Evolutionary conservation across 2,113 vertebrate species (phyloP), one percentile per base, ranked within the genome.

Genomic region (Lontra canadensis): DNA sequence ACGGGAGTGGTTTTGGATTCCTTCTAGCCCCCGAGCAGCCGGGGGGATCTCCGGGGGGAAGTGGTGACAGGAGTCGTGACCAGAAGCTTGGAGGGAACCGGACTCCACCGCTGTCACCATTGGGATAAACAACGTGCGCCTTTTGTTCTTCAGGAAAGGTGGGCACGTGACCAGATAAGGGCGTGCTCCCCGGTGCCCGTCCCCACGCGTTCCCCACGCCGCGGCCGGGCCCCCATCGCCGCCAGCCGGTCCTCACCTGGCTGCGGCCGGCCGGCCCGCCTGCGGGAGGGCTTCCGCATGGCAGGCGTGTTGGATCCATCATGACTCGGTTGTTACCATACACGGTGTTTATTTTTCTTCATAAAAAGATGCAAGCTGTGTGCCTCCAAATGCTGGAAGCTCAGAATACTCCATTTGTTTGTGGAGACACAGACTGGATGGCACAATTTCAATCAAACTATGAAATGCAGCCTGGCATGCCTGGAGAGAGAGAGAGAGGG

Each of bases 341-440:
- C 90, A 94, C 83, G 89, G 36, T 97, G 97, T 98, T 98, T 98
- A 96, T 98, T 98, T 98, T 96, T 98, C 96, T 97, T 96, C 57
- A 80, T 65, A 81, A 92, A 94, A 95, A 90, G 88, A 96, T 92
- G 95, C 95, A 98, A 98, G 94, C 96, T 98, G 96, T 96, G 96
- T 4, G 61, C 80, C 69, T 97, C 92, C 98, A 98, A 96, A 97
- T 90, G 90, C 97, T 96, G 87, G 83, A 85, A 81, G 87, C 92
- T 95, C 83, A 42, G 87, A 97, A 76, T 94, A 96, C 92, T 95
- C 83, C 94, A 57, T 94, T 89, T 96, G 95, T 96, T 97, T 97
- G 96, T 92, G 74, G 87, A 94, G 92, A 97, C 96, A 96, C 97
- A 97, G 97, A 95, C 86, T 57, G 90, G 87, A 96, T 88, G 97